Base-by-base conservation (phyloP, 2,888 invertebrate genomes). In the Metopia argyrocephala region DNA sequence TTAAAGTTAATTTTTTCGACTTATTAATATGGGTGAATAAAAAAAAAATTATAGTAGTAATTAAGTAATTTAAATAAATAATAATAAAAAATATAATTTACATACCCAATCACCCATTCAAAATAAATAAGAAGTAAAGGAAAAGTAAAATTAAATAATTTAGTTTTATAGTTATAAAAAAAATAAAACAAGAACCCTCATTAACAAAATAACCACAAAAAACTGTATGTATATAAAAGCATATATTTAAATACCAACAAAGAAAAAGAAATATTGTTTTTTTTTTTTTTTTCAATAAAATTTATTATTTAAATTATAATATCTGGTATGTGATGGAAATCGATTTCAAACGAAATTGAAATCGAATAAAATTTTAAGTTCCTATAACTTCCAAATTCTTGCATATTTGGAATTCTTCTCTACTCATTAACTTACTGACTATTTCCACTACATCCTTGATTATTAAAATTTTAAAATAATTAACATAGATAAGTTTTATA, bases 161-260 rank as follows among this genome's bases (percentile, higher is more conserved):
- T 71, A 80, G 75, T 48, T 69, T 61, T 73, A n/a, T n/a, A 76
- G 64, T 65, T 38, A 46, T 50, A 79, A 64, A 74, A 25, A 61
- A 45, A 62, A 12, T 52, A 31, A 25, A 68, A 64, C 21, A 61
- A 48, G 28, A 76, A 15, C 23, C 56, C 18, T 80, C 7, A 66
- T 65, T 69, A 62, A 66, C 25, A 70, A 57, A 28, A 65, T 66
- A 75, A 71, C 54, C 59, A 82, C 54, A 71, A 50, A n/a, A n/a
- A 82, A 73, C 38, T 79, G 68, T 76, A 76, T 82, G 64, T 76
- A 71, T 54, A 76, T 82, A 82, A 50, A 68, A 38, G 23, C 21
- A 74, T 79, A 62, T 75, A 69, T 79, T 78, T 74, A 71, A 76
- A 79, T 75, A 74, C 70, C 62, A 74, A 70, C 50, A 54, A 62